phyloP scores from a whole-genome alignment of 2,797 vertebrate species.

The Aselliscus stoliczkanus region DNA sequence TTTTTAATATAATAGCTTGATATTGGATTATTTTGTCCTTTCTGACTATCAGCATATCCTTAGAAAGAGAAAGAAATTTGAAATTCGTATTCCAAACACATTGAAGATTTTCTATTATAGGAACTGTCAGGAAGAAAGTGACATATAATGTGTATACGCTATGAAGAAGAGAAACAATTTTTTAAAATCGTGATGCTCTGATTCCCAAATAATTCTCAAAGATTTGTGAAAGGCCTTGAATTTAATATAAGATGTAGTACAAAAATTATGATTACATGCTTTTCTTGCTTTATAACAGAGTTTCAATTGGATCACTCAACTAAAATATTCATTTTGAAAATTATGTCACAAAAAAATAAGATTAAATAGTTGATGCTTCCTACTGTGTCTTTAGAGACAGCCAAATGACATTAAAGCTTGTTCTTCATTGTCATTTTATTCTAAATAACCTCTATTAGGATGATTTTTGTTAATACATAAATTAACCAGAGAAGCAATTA shows the following conservation, averaged over 20 bases:
- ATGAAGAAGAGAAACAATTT: slow-evolving; percentile 33
- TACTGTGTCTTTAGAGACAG: slow-evolving; percentile 74
- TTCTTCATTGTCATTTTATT: slow-evolving; percentile 68
- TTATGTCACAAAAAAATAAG: slow-evolving; percentile 58
- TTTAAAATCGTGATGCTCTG: slow-evolving; percentile 50
- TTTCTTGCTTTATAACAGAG: slow-evolving; percentile 64
- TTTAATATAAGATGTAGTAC: slow-evolving; percentile 48
- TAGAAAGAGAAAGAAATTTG: slow-evolving; percentile 64
- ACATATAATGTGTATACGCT: slow-evolving; percentile 15
- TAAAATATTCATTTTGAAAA: slow-evolving; percentile 77
- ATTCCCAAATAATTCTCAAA: slow-evolving; percentile 71
- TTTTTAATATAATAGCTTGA: slow-evolving; percentile 13
- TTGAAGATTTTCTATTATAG: slow-evolving; percentile 58
- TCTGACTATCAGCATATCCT: slow-evolving; percentile 53
- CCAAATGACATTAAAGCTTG: slow-evolving; percentile 64
- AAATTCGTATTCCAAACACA: slow-evolving; percentile 33
- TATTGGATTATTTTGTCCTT: slow-evolving; percentile 42
- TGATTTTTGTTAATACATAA: slow-evolving; percentile 79
- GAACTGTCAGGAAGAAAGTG: slow-evolving; percentile 62
- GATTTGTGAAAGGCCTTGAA: slow-evolving; percentile 62
- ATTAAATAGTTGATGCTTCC: slow-evolving; percentile 69
- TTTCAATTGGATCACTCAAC: slow-evolving; percentile 75
- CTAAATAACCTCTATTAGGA: slow-evolving; percentile 77
- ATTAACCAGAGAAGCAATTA: slow-evolving; percentile 78
- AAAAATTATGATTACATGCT: slow-evolving; percentile 66